Conservation (phyloP, 2,888 invertebrate genomes). For the Thelaira solivaga region DNA sequence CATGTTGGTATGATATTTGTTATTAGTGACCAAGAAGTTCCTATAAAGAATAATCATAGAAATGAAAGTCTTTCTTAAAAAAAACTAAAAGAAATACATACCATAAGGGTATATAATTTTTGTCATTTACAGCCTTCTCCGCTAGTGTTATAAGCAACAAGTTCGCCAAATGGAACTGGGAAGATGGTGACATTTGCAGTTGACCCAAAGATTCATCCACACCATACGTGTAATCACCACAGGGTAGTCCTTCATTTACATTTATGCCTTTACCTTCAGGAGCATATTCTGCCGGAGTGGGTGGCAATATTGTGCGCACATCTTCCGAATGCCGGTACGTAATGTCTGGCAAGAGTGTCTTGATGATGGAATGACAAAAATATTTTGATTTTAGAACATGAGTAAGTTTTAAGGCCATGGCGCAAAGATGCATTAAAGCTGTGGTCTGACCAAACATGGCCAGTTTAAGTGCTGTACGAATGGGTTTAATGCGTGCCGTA, state of each 20-base stretch:
- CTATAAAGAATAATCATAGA: no score
- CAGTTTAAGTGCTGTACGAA: constrained; percentile 76
- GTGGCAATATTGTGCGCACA: constrained; percentile 70
- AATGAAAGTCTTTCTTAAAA: no score
- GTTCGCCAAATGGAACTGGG: constrained; percentile 77
- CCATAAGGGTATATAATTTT: constrained; percentile 76
- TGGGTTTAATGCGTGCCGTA: constrained; percentile 81
- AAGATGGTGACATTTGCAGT: constrained; percentile 76
- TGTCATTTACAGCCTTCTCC: constrained; percentile 76
- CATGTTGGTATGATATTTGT: constrained; percentile 77
- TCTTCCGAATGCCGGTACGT: constrained; percentile 75
- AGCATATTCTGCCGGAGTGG: constrained; percentile 54
- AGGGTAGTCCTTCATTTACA: constrained; percentile 70
- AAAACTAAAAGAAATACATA: constrained; percentile 62
- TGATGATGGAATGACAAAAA: constrained; percentile 70
- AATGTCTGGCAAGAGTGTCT: constrained; percentile 70
- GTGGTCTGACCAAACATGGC: constrained; percentile 77
- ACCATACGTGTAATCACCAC: constrained; percentile 75
- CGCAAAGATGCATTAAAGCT: constrained; percentile 76
- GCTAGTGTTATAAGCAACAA: constrained; percentile 75
- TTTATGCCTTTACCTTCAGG: constrained; percentile 49
- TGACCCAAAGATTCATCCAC: constrained; percentile 74
- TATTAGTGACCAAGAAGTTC: constrained; percentile 76
- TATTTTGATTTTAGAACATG: constrained; percentile 74
- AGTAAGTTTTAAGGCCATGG: constrained; percentile 76